A percentile compares a stretch with the other conserved stretches of the same genome.
These are phyloP conservation scores for Pterocles burchelli DNA, from an alignment of 2,113 vertebrate species.

Conservation along the genomic window DNA sequence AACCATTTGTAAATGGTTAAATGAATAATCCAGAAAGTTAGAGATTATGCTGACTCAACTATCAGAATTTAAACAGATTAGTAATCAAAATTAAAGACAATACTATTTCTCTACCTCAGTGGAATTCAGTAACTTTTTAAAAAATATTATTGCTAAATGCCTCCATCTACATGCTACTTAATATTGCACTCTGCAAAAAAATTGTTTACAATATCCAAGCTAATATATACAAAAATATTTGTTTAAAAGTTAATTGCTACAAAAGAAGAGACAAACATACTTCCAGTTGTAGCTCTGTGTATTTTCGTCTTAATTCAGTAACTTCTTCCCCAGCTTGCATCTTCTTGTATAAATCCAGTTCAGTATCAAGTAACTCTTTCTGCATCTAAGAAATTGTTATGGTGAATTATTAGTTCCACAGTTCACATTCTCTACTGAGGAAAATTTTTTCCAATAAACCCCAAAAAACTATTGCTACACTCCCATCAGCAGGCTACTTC, in stretches of 20 bases:
- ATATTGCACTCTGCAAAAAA: neutral
- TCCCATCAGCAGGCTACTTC: neutral
- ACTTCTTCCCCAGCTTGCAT: conserved; percentile 95
- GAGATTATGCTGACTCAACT: neutral
- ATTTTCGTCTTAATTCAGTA: conserved; percentile 90
- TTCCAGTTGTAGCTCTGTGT: conserved; percentile 94
- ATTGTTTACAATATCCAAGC: neutral
- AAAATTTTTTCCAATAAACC: neutral
- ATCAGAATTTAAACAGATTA: neutral
- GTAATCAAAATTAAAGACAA: neutral
- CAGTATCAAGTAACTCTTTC: conserved; percentile 94
- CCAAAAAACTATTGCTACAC: neutral
- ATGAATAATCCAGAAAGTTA: neutral
- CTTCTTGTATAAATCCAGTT: conserved; percentile 97
- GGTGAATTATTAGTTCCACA: conserved; percentile 31
- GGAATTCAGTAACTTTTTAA: neutral
- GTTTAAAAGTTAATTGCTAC: neutral
- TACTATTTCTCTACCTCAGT: neutral
- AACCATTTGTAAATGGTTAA: neutral
- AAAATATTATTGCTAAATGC: neutral
- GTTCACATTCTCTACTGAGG: neutral
- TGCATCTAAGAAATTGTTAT: conserved; percentile 83
- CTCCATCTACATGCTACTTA: neutral
- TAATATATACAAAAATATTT: neutral
- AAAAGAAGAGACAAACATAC: conserved; percentile 74